Conservation (phyloP, 2,113 vertebrate genomes). For the Chinchilla lanigera region DNA sequence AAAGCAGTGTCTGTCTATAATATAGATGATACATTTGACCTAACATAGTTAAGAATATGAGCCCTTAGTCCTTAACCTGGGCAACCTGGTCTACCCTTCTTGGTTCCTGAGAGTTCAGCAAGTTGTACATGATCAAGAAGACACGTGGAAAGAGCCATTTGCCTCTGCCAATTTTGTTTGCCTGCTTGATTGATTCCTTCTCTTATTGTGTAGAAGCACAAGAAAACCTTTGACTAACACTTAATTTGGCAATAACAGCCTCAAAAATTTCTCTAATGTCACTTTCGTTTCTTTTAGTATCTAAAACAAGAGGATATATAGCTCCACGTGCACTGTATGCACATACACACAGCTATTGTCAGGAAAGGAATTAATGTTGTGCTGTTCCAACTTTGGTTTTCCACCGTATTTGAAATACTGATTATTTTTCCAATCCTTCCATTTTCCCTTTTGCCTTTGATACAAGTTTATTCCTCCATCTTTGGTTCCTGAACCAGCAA, state of each 20-base stretch:
- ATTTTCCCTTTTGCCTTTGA: constrained; percentile 21
- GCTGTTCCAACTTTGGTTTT: constrained; percentile 33
- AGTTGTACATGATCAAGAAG: constrained; percentile 16
- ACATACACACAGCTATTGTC: neutral
- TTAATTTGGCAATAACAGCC: neutral
- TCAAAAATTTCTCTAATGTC: neutral
- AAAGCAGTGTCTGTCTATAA: neutral
- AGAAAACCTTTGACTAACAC: constrained; percentile 2
- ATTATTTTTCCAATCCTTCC: constrained; percentile 31
- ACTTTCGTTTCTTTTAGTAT: neutral
- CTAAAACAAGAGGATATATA: neutral
- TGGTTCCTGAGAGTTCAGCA: neutral
- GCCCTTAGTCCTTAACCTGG: neutral
- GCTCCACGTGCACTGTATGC: fast-evolving
- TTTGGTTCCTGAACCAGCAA: neutral
- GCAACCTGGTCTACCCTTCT: neutral
- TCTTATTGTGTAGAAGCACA: neutral
- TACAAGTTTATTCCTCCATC: constrained; percentile 24
- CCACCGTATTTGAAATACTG: neutral
- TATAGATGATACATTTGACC: neutral
- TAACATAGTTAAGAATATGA: neutral
- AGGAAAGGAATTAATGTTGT: neutral
- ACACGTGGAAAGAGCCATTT: neutral
- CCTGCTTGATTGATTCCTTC: neutral
- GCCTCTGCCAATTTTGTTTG: neutral